phyloP scores from a whole-genome alignment of 2,797 vertebrate genomes.

The Galagoides demidoff region DNA sequence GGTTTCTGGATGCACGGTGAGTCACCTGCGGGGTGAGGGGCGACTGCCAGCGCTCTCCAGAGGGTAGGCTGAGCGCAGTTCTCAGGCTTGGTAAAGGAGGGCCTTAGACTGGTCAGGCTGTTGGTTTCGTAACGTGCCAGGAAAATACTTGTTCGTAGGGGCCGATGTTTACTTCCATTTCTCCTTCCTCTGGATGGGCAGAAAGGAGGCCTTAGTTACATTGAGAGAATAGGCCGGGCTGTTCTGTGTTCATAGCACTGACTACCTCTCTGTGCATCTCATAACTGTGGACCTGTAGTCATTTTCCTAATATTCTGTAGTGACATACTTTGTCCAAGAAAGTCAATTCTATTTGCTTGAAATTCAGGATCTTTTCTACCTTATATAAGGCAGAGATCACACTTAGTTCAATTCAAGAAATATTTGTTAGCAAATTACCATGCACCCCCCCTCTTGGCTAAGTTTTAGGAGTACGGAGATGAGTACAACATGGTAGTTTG shows the following conservation, averaged over 20 bases:
- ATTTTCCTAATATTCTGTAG: fast-evolving
- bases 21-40: neutral
- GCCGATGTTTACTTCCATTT: fast-evolving
- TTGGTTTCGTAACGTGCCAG: neutral
- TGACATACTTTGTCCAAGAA: neutral
- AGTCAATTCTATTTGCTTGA: neutral
- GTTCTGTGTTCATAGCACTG: neutral
- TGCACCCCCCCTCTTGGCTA: fast-evolving
- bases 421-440: neutral
- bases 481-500: neutral
- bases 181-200: neutral
- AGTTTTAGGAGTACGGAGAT: neutral
- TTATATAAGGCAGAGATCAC: fast-evolving
- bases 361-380: neutral
- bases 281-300: fast-evolving
- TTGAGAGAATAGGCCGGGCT: neutral
- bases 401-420: neutral
- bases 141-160: fast-evolving
- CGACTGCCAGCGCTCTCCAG: fast-evolving
- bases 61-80: fast-evolving
- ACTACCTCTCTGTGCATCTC: neutral
- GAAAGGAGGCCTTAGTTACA: neutral
- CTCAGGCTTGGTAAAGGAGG: no score
- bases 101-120: fast-evolving
- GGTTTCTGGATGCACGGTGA: slow-evolving; percentile 97